Percentiles rank a stretch among this genome's conserved stretches.
These are phyloP conservation scores for Lamellibrachia satsuma DNA, from an alignment of 2,888 invertebrate species.

Conservation along the genomic window DNA sequence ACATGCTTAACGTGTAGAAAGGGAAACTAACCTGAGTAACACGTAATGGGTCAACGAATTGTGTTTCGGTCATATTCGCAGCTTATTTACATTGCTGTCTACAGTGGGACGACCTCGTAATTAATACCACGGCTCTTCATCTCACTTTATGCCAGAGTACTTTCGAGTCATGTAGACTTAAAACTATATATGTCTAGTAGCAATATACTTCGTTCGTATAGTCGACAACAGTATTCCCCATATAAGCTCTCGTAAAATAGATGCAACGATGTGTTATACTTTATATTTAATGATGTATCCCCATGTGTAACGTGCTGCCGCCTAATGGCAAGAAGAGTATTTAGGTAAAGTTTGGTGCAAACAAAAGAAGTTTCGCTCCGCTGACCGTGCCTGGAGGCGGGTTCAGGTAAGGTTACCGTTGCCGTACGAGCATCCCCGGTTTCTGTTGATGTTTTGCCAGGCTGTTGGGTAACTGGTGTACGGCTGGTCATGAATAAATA, in stretches of 20 bases:
- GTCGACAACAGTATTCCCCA: background rate
- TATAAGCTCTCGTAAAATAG: background rate
- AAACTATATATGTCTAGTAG: background rate
- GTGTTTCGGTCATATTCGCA: background rate
- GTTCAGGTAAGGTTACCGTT: background rate
- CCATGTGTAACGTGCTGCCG: background rate
- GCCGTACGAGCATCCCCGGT: background rate
- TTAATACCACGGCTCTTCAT: background rate
- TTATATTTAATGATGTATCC: background rate
- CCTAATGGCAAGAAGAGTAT: background rate
- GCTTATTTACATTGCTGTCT: background rate
- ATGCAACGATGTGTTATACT: background rate
- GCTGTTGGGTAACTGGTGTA: background rate
- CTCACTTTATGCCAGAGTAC: background rate
- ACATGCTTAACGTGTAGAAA: background rate
- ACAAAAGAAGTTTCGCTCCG: conserved; percentile 10
- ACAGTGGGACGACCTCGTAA: background rate
- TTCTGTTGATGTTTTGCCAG: background rate
- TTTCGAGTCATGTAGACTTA: background rate
- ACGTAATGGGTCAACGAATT: conserved; percentile 12
- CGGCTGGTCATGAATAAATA: background rate
- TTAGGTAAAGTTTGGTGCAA: background rate
- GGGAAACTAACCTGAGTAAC: background rate
- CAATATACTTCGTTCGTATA: background rate
- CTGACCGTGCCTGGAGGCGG: background rate